Evolutionary conservation across 2,888 invertebrate species (phyloP), one percentile per base, ranked within the genome.

Genomic region (Formica aserva): DNA sequence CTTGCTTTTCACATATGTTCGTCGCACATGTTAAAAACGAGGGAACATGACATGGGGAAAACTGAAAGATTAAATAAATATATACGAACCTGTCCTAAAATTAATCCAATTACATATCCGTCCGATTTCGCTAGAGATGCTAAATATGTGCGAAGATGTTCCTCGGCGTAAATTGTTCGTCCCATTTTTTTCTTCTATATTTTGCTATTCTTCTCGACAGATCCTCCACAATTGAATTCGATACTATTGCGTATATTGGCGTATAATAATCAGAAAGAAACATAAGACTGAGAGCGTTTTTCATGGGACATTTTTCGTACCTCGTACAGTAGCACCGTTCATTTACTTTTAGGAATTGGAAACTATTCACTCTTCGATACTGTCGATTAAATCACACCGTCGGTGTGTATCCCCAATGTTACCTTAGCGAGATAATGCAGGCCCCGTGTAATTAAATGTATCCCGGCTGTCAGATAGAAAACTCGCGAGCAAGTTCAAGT

Each of bases 61-160:
- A 81, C 32, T 81, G 65, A 22, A 74, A 86, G 57, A 82, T 84
- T 84, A 86, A 62, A 3, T 85, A 88, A 84, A 76, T 77, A 52
- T 2, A n/a, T 2, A 52, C 1, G 94, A 95, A 97, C 98, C 96
- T 98, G 98, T 86, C 98, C 98, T 90, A 98, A 95, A 92, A 98
- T 97, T 92, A 98, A 95, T 87, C 98, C 98, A 86, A 97, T 96
- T 60, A 96, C 96, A 93, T 97, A 97, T 89, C 95, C 95, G 92
- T 97, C 96, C 86, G 96, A 95, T 83, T 96, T 95, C 15, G 96
- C 96, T 92, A 97, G 96, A 90, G 96, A 96, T 88, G 96, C 95
- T 89, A 98, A 95, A 95, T 97, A 97, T 89, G 96, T 96, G 88
- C 97, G 95, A 86, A 97, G 96, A 94, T 96, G 95, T 94, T 97